A percentile compares a stretch with the other conserved stretches of the same genome.
These are phyloP conservation scores for Ceratina calcarata DNA, from an alignment of 1,140 invertebrate species.

Conservation along the genomic window DNA sequence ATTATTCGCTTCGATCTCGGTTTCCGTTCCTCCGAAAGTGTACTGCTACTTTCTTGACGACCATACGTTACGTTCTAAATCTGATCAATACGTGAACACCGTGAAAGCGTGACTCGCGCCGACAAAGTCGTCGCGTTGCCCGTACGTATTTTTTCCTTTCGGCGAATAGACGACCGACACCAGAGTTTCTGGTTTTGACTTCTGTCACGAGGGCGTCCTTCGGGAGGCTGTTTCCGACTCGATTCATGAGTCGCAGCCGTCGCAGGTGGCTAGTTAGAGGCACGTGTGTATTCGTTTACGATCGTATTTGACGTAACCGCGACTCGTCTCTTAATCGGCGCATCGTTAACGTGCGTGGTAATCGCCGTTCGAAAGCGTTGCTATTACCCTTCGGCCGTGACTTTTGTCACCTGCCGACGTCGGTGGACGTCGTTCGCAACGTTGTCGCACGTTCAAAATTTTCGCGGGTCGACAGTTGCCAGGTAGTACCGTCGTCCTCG, in stretches of 20 bases:
- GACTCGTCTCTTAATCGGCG: neutral
- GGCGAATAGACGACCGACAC: neutral
- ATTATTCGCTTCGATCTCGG: no score
- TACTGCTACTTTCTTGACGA: no score
- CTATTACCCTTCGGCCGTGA: conserved; percentile 16
- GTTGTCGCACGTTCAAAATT: no score
- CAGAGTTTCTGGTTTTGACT: neutral
- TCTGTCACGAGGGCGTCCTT: neutral
- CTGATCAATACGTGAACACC: no score
- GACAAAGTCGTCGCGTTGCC: neutral
- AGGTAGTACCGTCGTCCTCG: neutral
- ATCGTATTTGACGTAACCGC: conserved; percentile 25
- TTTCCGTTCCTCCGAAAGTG: no score
- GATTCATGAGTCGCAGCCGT: neutral
- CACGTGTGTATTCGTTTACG: neutral
- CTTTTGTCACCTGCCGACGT: neutral
- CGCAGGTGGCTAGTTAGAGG: neutral
- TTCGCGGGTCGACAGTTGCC: no score
- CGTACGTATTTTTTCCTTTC: neutral
- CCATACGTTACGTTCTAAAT: no score
- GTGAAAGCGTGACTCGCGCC: neutral
- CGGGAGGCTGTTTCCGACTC: neutral
- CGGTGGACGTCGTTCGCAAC: neutral
- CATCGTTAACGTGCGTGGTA: conserved; percentile 10
- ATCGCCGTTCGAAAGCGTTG: neutral